phyloP scores from a whole-genome alignment of 2,113 vertebrate species.

The Eulemur rufifrons region DNA sequence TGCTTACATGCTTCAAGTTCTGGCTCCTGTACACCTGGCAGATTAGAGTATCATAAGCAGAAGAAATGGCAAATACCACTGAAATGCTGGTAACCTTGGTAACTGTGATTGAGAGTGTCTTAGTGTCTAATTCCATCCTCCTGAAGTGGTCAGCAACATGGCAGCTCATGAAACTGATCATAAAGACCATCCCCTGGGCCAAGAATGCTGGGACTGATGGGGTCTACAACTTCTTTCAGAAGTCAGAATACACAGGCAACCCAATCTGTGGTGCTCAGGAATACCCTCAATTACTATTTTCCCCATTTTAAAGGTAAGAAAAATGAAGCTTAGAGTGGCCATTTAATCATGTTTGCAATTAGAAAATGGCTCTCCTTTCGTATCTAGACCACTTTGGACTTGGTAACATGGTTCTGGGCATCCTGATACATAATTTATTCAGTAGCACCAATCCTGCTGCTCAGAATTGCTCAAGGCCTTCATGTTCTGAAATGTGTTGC shows the following conservation, averaged over 20 bases:
- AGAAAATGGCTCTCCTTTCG: background rate
- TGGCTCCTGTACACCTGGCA: slow-evolving; percentile 90
- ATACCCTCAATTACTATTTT: background rate
- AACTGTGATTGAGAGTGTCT: slow-evolving; percentile 87
- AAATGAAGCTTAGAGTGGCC: background rate
- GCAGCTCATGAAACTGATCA: slow-evolving; percentile 89
- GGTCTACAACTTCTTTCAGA: background rate
- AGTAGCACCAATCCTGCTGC: background rate
- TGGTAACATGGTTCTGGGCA: background rate
- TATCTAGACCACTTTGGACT: background rate
- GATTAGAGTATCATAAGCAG: slow-evolving; percentile 90
- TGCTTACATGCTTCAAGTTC: slow-evolving; percentile 90
- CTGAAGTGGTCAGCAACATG: slow-evolving; percentile 90
- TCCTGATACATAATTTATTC: background rate
- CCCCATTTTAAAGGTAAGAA: background rate
- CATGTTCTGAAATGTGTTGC: background rate
- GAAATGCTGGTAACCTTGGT: slow-evolving; percentile 88
- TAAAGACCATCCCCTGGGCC: slow-evolving; percentile 86
- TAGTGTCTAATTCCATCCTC: slow-evolving; percentile 88
- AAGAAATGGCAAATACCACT: slow-evolving; percentile 85
- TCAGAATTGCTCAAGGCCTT: background rate
- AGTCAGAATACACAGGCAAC: background rate
- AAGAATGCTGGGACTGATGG: slow-evolving; percentile 81
- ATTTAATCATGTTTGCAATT: background rate
- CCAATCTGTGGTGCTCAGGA: background rate